phyloP scores from a whole-genome alignment of 2,888 invertebrate genomes.

The Drosophila infuscata region DNA sequence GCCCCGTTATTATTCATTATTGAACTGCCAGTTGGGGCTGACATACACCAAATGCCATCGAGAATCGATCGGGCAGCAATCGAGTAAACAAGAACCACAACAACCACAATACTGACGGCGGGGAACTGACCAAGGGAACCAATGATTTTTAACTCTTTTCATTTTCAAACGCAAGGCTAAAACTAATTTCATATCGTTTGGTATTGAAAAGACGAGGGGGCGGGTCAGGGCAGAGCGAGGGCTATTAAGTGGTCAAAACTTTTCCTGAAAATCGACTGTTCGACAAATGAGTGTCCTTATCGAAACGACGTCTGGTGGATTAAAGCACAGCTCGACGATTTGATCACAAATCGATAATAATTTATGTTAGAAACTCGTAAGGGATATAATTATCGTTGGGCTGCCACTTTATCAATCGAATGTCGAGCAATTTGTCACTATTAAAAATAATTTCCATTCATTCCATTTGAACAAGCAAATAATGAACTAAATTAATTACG shows the following conservation, averaged over 20 bases:
- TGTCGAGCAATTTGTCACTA: conserved; percentile 56
- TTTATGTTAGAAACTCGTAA: conserved; percentile 49
- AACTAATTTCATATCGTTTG: conserved; percentile 79
- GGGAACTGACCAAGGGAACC: conserved; percentile 28
- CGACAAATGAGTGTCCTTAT: conserved; percentile 59
- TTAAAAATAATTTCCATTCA: conserved; percentile 46
- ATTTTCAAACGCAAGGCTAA: conserved; percentile 70
- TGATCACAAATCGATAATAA: conserved; percentile 55
- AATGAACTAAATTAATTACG: conserved; percentile 31
- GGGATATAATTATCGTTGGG: conserved; percentile 3
- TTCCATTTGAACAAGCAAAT: conserved; percentile 17
- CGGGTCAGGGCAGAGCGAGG: background rate
- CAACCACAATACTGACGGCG: conserved; percentile 3
- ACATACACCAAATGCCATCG: conserved; percentile 71
- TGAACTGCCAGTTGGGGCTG: conserved; percentile 77
- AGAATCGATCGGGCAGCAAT: conserved; percentile 21
- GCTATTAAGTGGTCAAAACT: conserved; percentile 44
- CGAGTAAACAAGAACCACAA: conserved; percentile 3
- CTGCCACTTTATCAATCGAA: conserved; percentile 50
- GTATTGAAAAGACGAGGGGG: conserved; percentile 44
- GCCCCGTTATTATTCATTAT: conserved; percentile 78
- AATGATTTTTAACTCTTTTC: conserved; percentile 53
- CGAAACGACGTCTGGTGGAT: conserved; percentile 32
- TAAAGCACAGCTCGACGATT: conserved; percentile 35
- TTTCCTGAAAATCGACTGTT: conserved; percentile 26